A percentile compares a stretch with the other conserved stretches of the same genome.
These are phyloP conservation scores for Tinamus guttatus DNA, from an alignment of 2,113 vertebrate species.

Conservation along the genomic window DNA sequence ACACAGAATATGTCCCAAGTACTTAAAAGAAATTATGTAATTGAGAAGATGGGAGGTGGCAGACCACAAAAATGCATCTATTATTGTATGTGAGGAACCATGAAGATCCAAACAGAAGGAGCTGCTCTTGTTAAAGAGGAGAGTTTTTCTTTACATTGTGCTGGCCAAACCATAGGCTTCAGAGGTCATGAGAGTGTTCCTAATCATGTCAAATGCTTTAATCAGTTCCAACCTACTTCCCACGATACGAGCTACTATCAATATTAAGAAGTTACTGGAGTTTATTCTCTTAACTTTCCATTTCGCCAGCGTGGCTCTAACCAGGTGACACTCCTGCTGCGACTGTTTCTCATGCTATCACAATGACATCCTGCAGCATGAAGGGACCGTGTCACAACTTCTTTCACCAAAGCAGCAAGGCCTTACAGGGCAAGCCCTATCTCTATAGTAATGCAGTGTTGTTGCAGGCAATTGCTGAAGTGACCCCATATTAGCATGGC, in stretches of 20 bases:
- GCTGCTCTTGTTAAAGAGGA: background rate
- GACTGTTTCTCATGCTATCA: background rate
- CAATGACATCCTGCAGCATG: background rate
- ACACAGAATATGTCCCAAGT: background rate
- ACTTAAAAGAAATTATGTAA: background rate
- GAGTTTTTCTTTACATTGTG: background rate
- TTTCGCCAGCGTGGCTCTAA: background rate
- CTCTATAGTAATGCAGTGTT: background rate
- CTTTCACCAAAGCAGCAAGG: background rate
- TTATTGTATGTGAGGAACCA: background rate
- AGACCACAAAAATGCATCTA: background rate
- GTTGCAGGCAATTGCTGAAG: background rate
- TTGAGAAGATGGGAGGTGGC: background rate
- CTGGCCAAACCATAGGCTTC: background rate
- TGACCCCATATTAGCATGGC: background rate
- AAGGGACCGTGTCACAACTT: background rate
- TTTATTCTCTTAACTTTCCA: background rate
- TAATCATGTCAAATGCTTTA: background rate
- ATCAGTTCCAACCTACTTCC: background rate
- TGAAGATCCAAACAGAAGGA: slow-evolving; percentile 10
- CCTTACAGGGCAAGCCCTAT: background rate
- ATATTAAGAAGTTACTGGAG: background rate
- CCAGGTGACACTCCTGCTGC: background rate
- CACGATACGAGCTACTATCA: background rate
- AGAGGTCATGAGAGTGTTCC: background rate